Conservation (phyloP, 2,113 vertebrate genomes). For the mouse (Mus musculus) region DNA sequence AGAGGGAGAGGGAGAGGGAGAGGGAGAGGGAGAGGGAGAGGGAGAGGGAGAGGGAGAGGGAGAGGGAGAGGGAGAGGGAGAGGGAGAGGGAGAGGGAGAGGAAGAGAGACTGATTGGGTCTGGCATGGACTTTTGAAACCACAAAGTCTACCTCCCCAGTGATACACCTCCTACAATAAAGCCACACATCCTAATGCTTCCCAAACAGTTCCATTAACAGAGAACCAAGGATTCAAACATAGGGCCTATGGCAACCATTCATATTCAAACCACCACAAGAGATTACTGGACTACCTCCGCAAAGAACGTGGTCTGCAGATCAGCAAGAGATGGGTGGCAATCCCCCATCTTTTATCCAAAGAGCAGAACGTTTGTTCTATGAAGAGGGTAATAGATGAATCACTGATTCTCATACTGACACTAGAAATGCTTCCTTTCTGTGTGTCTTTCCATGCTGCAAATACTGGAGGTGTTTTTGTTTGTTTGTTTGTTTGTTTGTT, state of each 20-base stretch:
- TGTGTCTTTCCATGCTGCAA: constrained; percentile 20
- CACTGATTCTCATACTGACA: background rate
- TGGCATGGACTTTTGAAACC: background rate
- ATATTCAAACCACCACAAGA: background rate
- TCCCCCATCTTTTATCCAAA: constrained; percentile 6
- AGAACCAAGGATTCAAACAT: background rate
- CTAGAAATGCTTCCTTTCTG: background rate
- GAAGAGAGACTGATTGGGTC: background rate
- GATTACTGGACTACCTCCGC: background rate
- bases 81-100: background rate
- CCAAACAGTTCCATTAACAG: too few species aligned
- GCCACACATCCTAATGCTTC: background rate
- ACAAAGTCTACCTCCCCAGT: background rate
- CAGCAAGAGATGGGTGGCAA: background rate
- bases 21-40: background rate
- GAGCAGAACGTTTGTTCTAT: background rate
- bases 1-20: background rate
- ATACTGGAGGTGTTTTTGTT: background rate
- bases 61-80: too few species aligned
- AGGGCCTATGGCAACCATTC: background rate
- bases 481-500: too few species aligned
- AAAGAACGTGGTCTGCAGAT: background rate
- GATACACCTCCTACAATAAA: background rate
- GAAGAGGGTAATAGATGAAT: background rate
- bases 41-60: background rate